A percentile compares a stretch with the other conserved stretches of the same genome.
Evolutionary conservation across 2,113 vertebrate genomes (phyloP).

Genomic region (Channa maculata): DNA sequence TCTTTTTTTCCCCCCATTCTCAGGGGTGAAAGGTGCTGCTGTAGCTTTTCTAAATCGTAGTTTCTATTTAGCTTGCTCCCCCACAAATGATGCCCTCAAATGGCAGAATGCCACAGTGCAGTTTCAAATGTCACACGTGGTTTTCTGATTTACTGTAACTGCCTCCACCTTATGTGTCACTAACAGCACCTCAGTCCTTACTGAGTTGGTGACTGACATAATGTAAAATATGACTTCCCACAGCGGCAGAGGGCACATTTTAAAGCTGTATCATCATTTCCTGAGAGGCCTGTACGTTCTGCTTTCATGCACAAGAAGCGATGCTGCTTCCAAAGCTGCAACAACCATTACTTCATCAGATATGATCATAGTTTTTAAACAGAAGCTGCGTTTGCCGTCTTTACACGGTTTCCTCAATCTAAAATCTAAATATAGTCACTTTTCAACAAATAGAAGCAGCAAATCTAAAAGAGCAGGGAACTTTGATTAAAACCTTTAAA

Average conservation of each 20-base stretch:
- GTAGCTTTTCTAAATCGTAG: constrained; percentile 55
- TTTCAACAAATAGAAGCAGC: not conserved
- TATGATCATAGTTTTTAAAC: too few species aligned
- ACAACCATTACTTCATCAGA: too few species aligned
- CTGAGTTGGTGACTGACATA: not conserved
- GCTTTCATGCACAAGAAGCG: not conserved
- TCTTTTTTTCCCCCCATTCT: constrained; percentile 6
- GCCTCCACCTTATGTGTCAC: not conserved
- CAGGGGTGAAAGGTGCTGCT: constrained; percentile 62
- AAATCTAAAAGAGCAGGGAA: not conserved
- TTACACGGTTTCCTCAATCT: too few species aligned
- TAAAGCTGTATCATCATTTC: constrained; percentile 26
- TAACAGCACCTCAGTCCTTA: not conserved
- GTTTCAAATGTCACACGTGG: not conserved
- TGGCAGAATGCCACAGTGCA: not conserved
- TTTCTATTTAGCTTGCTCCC: constrained; percentile 13
- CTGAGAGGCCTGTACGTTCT: not conserved
- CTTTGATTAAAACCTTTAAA: too few species aligned
- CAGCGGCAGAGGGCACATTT: constrained; percentile 15
- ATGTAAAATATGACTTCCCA: constrained; percentile 26
- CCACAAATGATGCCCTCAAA: not conserved
- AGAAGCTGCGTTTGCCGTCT: too few species aligned
- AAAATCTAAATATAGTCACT: too few species aligned
- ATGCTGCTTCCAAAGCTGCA: not conserved
- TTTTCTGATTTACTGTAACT: not conserved